Evolutionary conservation across 2,113 vertebrate genomes (phyloP).

Genomic region (Aptenodytes patagonicus): DNA sequence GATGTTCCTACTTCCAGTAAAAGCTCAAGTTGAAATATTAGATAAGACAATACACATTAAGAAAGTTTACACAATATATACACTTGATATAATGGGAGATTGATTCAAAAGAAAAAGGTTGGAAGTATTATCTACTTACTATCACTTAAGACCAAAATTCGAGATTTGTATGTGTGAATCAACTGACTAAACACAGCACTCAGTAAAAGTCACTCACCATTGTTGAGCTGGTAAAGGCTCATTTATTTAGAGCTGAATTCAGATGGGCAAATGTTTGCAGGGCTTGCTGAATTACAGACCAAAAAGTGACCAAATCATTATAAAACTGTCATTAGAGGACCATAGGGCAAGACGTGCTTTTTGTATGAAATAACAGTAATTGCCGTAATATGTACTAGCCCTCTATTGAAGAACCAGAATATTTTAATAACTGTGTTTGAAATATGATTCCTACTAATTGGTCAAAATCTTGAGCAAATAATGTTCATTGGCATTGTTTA

Average conservation of each 20-base stretch:
- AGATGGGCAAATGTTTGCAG: not conserved
- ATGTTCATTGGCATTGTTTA: not conserved
- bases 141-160: not conserved
- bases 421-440: not conserved
- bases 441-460: not conserved
- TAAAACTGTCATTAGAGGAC: not conserved
- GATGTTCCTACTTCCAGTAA: not conserved
- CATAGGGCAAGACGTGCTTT: not conserved
- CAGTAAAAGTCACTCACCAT: not conserved
- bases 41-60: not conserved
- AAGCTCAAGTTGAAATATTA: not conserved
- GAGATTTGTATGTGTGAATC: not conserved
- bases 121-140: not conserved
- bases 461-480: not conserved
- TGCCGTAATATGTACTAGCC: not conserved
- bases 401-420: not conserved
- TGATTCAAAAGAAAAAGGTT: not conserved
- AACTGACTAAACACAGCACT: not conserved
- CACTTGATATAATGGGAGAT: not conserved
- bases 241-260: not conserved
- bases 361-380: not conserved
- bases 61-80: not conserved
- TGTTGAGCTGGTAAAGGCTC: not conserved
- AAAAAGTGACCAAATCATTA: not conserved
- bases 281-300: not conserved